Percentiles rank a stretch among this genome's conserved stretches.
Conservation (phyloP, 35 echinoderm and acorn worm species). For the Amphiura filiformis region DNA sequence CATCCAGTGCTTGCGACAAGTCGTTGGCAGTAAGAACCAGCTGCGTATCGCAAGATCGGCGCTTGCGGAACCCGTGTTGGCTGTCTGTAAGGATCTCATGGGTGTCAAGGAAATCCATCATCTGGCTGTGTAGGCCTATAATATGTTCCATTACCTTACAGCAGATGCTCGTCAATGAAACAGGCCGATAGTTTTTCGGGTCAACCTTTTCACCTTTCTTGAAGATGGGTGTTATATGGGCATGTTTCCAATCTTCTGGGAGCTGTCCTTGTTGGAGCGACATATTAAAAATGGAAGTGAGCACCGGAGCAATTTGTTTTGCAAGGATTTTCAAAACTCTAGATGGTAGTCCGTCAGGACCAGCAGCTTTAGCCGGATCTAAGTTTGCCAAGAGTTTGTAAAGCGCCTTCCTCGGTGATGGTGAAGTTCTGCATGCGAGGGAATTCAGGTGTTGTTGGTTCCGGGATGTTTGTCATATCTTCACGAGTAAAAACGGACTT, state of each 20-base stretch:
- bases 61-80: not conserved
- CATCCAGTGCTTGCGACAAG: not conserved
- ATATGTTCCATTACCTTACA: conserved; percentile 31
- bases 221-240: conserved; percentile 33
- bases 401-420: not conserved
- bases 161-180: not conserved
- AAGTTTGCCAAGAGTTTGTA: not conserved
- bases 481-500: conserved; percentile 34
- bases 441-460: not conserved
- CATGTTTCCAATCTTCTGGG: conserved; percentile 24
- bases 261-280: not conserved
- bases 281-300: conserved; percentile 23
- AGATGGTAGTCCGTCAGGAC: conserved; percentile 31
- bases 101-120: conserved; percentile 19
- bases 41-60: not conserved
- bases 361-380: conserved; percentile 25
- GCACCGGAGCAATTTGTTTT: conserved; percentile 7
- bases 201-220: conserved; percentile 34
- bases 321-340: conserved; percentile 24
- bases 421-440: not conserved
- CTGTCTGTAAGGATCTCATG: not conserved
- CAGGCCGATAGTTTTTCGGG: conserved; percentile 8
- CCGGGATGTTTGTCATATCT: not conserved
- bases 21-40: not conserved
- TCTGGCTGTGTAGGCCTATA: conserved; percentile 20